Percentiles rank a stretch among this genome's conserved stretches.
These are phyloP conservation scores for Drosophila melanogaster DNA, from an alignment of 1,140 invertebrate species.

Conservation along the genomic window DNA sequence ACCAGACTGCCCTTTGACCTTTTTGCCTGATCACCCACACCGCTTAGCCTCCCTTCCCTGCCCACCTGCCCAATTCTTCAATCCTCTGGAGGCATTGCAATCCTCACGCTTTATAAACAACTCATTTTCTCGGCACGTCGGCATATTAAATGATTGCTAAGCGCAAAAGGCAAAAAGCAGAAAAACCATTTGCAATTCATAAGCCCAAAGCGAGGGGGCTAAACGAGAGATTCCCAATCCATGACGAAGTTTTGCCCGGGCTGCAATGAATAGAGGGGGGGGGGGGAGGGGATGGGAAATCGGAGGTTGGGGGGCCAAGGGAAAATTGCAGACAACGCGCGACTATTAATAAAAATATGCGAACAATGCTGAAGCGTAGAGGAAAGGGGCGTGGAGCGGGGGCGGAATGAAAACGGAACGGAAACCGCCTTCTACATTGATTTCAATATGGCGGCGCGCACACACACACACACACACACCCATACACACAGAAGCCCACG, in stretches of 20 bases:
- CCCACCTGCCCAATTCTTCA: background rate
- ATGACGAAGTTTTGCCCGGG: slow-evolving; percentile 53
- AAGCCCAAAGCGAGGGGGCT: slow-evolving; percentile 26
- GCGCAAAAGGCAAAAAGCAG: slow-evolving; percentile 65
- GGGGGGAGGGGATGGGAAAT: slow-evolving; percentile 3
- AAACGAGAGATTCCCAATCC: slow-evolving; percentile 47
- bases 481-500: background rate
- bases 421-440: slow-evolving; percentile 60
- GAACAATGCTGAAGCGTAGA: slow-evolving; percentile 64
- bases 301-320: slow-evolving; percentile 23
- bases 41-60: background rate
- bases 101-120: slow-evolving; percentile 66
- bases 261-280: slow-evolving; percentile 47
- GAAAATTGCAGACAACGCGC: slow-evolving; percentile 73
- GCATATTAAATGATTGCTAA: slow-evolving; percentile 75
- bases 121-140: slow-evolving; percentile 68
- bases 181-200: slow-evolving; percentile 73
- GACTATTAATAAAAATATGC: slow-evolving; percentile 77
- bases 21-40: slow-evolving; percentile 3
- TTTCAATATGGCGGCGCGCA: slow-evolving; percentile 60
- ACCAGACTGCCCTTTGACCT: slow-evolving; percentile 44
- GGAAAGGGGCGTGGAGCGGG: slow-evolving; percentile 2
- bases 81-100: slow-evolving; percentile 42
- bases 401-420: background rate
- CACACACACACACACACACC: slow-evolving; percentile 27